phyloP scores from a whole-genome alignment of 2,113 vertebrate genomes.

The Dromas ardeola region DNA sequence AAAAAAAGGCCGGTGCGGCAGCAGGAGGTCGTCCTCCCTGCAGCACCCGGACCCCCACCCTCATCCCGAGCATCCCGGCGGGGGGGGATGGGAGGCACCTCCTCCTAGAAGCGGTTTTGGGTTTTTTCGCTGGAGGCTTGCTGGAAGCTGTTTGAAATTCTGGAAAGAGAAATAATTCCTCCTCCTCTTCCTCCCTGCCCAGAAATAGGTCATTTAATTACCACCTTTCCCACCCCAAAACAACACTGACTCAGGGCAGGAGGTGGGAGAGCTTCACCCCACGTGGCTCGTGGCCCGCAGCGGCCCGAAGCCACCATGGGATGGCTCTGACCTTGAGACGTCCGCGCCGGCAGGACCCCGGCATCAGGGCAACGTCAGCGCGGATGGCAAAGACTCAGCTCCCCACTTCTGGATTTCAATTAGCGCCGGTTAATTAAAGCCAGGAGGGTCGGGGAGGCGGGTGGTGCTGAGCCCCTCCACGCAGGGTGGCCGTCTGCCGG shows the following conservation, averaged over 20 bases:
- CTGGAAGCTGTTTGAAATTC: neutral
- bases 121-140: neutral
- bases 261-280: neutral
- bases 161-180: neutral
- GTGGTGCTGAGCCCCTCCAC: accelerated
- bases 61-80: neutral
- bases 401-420: neutral
- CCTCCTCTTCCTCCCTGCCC: slow-evolving; percentile 14
- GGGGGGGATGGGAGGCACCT: neutral
- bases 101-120: neutral
- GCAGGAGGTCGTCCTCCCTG: neutral
- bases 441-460: accelerated
- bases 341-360: neutral
- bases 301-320: neutral
- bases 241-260: neutral
- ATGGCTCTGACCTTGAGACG: neutral
- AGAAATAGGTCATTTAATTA: slow-evolving; percentile 52
- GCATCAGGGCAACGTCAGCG: neutral
- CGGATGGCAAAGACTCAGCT: neutral
- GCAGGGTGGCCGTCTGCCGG: accelerated
- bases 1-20: neutral
- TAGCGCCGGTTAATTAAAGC: neutral
- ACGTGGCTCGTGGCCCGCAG: neutral
- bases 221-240: neutral
- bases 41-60: neutral